Base-by-base conservation (phyloP, 2,113 vertebrate genomes). In the Fukomys damarensis region DNA sequence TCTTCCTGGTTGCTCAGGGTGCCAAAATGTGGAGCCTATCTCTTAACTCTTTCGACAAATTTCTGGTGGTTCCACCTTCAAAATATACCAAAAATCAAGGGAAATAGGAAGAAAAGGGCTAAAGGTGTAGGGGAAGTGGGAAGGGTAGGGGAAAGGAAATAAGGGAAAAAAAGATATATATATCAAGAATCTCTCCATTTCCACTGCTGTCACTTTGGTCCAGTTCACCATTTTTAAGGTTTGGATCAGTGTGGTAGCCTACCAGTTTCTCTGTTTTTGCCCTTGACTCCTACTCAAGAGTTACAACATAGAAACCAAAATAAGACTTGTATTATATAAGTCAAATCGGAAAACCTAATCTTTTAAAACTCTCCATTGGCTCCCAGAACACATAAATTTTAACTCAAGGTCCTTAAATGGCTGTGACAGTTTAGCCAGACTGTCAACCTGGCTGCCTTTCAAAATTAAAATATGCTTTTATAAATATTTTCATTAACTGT, bases 401-500 rank as follows among this genome's bases (percentile, higher is more conserved):
- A 96, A 84, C 6, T 95, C 66, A 52, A 58, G 72, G 63, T n/a
- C 52, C 52, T 76, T 66, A 58, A 52, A 66, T 79, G 74, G 41
- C 74, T 77, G 74, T 77, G 46, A 77, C 13, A 8, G 28, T 77
- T 77, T 49, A 77, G 74, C 74, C 32, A 43, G 30, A 19, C 17
- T 77, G 43, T 49, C 43, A 77, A 77, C 26, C 14, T 77, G 28
- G 65, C 41, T 89, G 22, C 32, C 68, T 91, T 94, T 93, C 17
- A 81, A 46, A 93, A 83, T 94, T 74, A 87, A 93, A 96, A 30
- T 90, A 70, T 91, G 19, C 30, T 81, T 54, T 65, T 19, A 28
- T 56, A 41, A 81, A 22, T 76, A 68, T 83, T 83, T 95, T 94
- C 35, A 38, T 86, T 89, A 46, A 13, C 83, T 89, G 41, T 74